These are phyloP conservation scores for Melinopterus prodromus DNA, from an alignment of 2,888 invertebrate species.

Conservation along the genomic window DNA sequence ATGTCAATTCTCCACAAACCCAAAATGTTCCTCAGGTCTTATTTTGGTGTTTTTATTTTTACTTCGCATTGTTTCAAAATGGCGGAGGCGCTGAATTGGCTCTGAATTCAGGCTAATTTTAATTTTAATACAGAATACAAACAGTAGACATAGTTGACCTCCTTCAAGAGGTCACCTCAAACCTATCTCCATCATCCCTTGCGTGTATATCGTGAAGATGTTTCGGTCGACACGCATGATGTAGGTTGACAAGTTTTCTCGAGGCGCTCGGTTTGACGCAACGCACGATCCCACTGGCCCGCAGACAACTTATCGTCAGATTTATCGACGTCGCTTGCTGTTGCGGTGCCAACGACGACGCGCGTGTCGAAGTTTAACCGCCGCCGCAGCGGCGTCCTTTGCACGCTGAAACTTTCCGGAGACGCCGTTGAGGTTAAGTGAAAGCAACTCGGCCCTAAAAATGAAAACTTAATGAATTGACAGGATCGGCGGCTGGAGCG, in stretches of 20 bases:
- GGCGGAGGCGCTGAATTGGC: too few species aligned
- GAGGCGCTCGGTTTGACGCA: not conserved
- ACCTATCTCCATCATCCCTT: not conserved
- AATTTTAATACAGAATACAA: too few species aligned
- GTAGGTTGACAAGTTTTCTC: not conserved
- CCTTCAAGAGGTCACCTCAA: not conserved
- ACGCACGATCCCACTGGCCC: not conserved
- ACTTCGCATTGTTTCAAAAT: too few species aligned
- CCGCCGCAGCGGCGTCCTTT: not conserved
- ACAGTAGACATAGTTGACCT: not conserved
- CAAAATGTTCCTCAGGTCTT: too few species aligned
- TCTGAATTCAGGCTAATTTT: too few species aligned
- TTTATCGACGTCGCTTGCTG: not conserved
- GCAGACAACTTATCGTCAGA: not conserved
- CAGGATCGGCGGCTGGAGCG: not conserved
- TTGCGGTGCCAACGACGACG: not conserved
- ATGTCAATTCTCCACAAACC: too few species aligned
- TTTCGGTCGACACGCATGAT: not conserved
- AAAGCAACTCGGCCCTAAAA: not conserved
- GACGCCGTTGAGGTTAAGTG: not conserved
- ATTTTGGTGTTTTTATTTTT: too few species aligned
- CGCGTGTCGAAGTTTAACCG: not conserved
- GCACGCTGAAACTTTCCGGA: not conserved
- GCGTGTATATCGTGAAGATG: not conserved
- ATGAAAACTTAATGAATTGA: slow-evolving; percentile 4